A percentile compares a stretch with the other conserved stretches of the same genome.
phyloP scores from a whole-genome alignment of 2,888 invertebrate species.

The Lepidocyrtoides sp. region DNA sequence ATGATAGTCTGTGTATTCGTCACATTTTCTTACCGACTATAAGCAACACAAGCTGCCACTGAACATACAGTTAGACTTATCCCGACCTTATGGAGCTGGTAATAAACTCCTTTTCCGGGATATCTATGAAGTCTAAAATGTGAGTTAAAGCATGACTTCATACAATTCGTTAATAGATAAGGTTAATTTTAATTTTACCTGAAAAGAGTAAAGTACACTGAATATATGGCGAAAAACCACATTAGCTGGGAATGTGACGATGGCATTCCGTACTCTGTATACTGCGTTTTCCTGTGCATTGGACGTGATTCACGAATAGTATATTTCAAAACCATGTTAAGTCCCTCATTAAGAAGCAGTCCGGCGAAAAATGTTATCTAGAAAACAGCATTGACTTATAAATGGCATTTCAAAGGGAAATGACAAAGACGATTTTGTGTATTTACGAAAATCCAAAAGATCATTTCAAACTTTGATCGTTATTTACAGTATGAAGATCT shows the following conservation, averaged over 20 bases:
- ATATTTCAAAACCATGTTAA: conserved; percentile 94
- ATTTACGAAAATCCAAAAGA: neutral
- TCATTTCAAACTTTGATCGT: conserved; percentile 4
- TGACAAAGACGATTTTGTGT: neutral
- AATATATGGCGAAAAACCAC: conserved; percentile 96
- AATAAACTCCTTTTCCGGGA: conserved; percentile 83
- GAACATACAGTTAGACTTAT: conserved; percentile 83
- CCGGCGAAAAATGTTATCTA: conserved; percentile 96
- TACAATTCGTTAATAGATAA: neutral
- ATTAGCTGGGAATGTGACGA: conserved; percentile 96
- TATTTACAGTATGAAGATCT: conserved; percentile 95
- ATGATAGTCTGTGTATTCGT: neutral
- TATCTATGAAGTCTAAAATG: conserved; percentile 83
- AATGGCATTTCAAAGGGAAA: too few relatives aligned
- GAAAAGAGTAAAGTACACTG: conserved; percentile 94
- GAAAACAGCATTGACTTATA: conserved; percentile 79
- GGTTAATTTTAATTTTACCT: conserved; percentile 88
- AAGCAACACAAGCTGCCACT: conserved; percentile 84
- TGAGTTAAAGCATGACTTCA: too few relatives aligned
- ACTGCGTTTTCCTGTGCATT: conserved; percentile 89
- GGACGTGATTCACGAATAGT: conserved; percentile 94
- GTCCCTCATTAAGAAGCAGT: conserved; percentile 91
- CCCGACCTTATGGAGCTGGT: conserved; percentile 84
- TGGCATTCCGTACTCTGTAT: conserved; percentile 96
- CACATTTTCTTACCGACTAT: conserved; percentile 82